Conservation (phyloP, 2,797 vertebrate species). For the Crax fasciolata region DNA sequence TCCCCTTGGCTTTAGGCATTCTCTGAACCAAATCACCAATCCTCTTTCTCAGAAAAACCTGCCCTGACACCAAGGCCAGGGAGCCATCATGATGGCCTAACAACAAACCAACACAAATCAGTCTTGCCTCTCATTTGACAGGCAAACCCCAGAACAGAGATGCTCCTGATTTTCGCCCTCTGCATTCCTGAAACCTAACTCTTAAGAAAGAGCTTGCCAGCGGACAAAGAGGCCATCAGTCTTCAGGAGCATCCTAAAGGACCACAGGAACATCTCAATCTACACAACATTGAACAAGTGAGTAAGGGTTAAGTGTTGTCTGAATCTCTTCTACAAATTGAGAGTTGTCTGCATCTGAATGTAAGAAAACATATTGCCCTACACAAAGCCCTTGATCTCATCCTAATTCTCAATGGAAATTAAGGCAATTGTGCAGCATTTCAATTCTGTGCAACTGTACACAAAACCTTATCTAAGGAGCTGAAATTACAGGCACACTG, state of each 20-base stretch:
- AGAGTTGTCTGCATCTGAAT: constrained; percentile 3
- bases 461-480: constrained; percentile 42
- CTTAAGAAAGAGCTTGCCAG: not conserved
- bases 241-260: not conserved
- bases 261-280: not conserved
- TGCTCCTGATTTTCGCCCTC: not conserved
- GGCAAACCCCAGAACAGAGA: not conserved
- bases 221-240: not conserved
- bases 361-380: constrained; percentile 13
- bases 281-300: not conserved
- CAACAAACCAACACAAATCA: rapidly evolving
- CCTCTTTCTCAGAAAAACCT: not conserved
- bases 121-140: not conserved
- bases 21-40: not conserved
- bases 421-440: constrained; percentile 13
- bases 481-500: constrained; percentile 7
- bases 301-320: constrained; percentile 35
- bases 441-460: constrained; percentile 49
- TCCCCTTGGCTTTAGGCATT: not conserved
- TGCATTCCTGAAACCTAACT: not conserved
- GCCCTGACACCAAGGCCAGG: not conserved
- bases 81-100: not conserved
- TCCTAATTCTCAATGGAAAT: constrained; percentile 55
- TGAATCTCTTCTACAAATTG: constrained; percentile 20
- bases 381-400: constrained; percentile 65